Evolutionary conservation across 2,113 vertebrate species (phyloP), one percentile per base, ranked within the genome.

Genomic region (Hemibagrus wyckioides): DNA sequence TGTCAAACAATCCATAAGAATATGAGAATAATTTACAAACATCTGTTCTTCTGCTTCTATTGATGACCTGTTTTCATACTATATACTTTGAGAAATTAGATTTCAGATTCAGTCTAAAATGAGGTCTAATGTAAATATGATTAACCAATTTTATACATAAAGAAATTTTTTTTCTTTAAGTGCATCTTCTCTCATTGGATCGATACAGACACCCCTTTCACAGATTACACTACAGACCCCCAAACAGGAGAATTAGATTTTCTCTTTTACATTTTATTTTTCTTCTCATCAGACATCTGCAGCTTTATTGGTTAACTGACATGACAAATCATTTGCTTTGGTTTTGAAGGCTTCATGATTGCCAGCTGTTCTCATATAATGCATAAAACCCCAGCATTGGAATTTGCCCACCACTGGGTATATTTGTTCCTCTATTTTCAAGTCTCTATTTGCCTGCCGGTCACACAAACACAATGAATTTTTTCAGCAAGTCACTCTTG

Each of bases 401-500:
- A 90, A 85, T 80, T 61, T 90, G 36, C 89, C 83, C 79, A 77
- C 87, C 86, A 91, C 65, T 82, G 56, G 63, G 54, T 41, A 25
- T 36, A 25, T 76, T 87, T 75, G 19, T 48, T 76, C 28, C 84
- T n/a, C 80, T 80, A 54, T 77, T 84, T 63, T 71, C 36, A 85
- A 73, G 67, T 86, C 75, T 85, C n/a, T 83, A 50, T 85, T 86
- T 79, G 76, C 85, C 89, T 91, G 89, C 83, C 84, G 84, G 90
- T 80, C 82, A 84, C 88, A 87, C 61, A 86, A 88, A 87, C 85
- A 89, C 87, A 91, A 89, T 82, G 52, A 63, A 81, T 86, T 82
- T 89, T 89, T 85, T 91, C 86, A 90, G 87, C 89, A 89, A 93
- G 91, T 94, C 92, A 90, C 93, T 92, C 90, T 93, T 95, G 94